Evolutionary conservation across 2,113 vertebrate species (phyloP), one percentile per base, ranked within the genome.

Genomic region (Tringa solitaria): DNA sequence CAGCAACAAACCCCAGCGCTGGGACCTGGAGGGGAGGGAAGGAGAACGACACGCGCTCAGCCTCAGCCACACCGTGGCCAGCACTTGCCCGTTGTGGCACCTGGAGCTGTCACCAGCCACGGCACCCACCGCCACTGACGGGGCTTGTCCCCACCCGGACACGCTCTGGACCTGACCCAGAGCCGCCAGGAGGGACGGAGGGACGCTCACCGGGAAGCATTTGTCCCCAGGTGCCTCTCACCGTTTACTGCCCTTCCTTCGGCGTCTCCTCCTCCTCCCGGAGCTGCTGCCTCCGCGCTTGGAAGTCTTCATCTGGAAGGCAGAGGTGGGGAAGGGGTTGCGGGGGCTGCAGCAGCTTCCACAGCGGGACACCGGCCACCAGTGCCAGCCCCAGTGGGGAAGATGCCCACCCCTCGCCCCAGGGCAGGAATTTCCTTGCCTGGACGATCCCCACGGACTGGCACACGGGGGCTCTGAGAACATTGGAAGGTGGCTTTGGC

Each of bases 281-380:
- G n/a, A 95, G 91, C 95, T 98, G 97, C 96, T 97, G 95, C 97
- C 96, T 95, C 93, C 96, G 97, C 8, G 93, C 93, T 54, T 97
- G 98, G 87, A 97, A 90, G 54, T 98, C 98, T 90, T 99, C 99
- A 84, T 99, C 99, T 99, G 96, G 90, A 98, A 98, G 35, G 70
- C 82, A 98, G 88, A 80, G 43, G 59, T 46, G 48, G 76, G n/a
- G 0, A 0, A 39, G 45, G 53, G 43, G n/a, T 91, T 84, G 0
- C 0, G 6, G 60, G 41, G 26, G 54, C 27, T 45, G 10, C 59
- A 37, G 75, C 22, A 4, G 2, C 54, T 60, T 82, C 54, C 63
- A 30, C 3, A 2, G 10, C 2, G 1, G 61, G 32, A 39, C 13
- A 6, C 13, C 4, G 3, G 59, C 17, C n/a, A 0, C 59, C 1